phyloP scores from a whole-genome alignment of 2,888 invertebrate species.

The Cephalotes varians region DNA sequence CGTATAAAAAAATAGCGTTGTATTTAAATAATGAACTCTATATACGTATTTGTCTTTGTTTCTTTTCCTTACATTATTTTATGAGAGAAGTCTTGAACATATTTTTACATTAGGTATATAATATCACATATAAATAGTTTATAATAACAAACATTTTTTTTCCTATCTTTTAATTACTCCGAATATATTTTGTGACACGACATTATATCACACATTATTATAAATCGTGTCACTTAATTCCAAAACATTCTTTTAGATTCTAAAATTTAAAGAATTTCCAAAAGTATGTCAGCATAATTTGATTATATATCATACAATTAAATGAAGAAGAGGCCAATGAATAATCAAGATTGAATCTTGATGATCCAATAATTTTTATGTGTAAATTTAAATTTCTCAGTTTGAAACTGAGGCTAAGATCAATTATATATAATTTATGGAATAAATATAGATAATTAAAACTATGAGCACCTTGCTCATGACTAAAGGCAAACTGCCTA shows the following conservation, averaged over 20 bases:
- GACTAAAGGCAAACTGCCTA: background rate
- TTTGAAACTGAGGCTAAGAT: too few species aligned
- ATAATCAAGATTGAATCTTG: too few species aligned
- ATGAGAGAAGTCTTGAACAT: background rate
- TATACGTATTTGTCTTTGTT: background rate
- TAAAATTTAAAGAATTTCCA: background rate
- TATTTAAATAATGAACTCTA: constrained; percentile 23
- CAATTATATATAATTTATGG: constrained; percentile 29
- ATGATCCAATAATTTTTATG: too few species aligned
- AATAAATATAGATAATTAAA: background rate
- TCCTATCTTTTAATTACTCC: background rate
- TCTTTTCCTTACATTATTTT: background rate
- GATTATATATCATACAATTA: constrained; percentile 34
- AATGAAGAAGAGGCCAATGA: too few species aligned
- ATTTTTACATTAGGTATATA: constrained; percentile 24
- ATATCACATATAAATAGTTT: constrained; percentile 29
- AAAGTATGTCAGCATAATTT: background rate
- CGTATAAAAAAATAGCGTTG: constrained; percentile 2
- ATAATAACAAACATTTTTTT: background rate
- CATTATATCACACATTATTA: background rate
- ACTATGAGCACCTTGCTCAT: background rate
- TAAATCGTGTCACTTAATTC: background rate
- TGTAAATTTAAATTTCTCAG: too few species aligned
- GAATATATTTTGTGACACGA: constrained; percentile 1
- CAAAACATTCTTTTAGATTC: background rate